Percentiles rank a stretch among this genome's conserved stretches.
Evolutionary conservation across 2,888 invertebrate genomes (phyloP).

Genomic region (Pantelozetes paolii): DNA sequence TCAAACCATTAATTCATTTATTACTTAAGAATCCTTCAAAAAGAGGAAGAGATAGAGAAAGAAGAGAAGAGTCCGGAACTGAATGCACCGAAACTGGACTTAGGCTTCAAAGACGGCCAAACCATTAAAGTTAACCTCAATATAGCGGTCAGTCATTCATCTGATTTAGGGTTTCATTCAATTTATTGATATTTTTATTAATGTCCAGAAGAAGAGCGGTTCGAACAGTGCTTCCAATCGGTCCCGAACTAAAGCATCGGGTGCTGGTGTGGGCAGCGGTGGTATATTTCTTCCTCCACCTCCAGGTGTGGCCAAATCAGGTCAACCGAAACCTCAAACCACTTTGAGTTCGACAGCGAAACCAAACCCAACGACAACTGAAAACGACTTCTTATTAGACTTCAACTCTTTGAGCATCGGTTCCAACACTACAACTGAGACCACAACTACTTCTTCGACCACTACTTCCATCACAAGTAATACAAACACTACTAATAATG

Average conservation of each 20-base stretch:
- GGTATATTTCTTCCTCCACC: constrained; percentile 67
- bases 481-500: constrained; percentile 16
- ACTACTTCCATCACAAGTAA: neutral
- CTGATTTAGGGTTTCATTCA: neutral
- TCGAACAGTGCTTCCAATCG: constrained; percentile 54
- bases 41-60: constrained; percentile 70
- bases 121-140: constrained; percentile 99
- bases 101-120: constrained; percentile 98
- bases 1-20: neutral
- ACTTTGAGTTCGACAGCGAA: constrained; percentile 20
- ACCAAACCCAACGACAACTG: neutral
- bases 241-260: constrained; percentile 61
- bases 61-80: constrained; percentile 59
- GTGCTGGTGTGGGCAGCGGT: constrained; percentile 56
- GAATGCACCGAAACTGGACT: constrained; percentile 73
- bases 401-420: constrained; percentile 19
- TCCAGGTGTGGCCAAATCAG: constrained; percentile 66
- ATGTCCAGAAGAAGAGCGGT: constrained; percentile 51
- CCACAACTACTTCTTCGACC: neutral
- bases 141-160: constrained; percentile 66
- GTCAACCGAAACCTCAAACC: neutral
- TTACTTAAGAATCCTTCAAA: constrained; percentile 65
- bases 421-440: neutral
- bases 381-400: constrained; percentile 14
- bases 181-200: constrained; percentile 8